Conservation (phyloP, 2,113 vertebrate species). For the Perccottus glenii region DNA sequence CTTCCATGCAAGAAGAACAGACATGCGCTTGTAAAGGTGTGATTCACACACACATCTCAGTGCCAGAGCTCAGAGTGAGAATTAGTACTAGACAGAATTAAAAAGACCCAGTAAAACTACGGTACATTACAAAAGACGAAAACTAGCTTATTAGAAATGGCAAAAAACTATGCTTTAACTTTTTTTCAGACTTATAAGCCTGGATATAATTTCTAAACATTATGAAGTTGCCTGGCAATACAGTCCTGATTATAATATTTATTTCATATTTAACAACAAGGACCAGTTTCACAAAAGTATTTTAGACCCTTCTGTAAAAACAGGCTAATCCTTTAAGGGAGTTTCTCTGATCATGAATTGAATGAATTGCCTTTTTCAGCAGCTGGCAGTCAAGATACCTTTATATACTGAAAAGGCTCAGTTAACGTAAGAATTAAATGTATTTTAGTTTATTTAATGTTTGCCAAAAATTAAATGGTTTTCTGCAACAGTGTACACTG, state of each 20-base stretch:
- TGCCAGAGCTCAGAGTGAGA: conserved; percentile 80
- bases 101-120: conserved; percentile 75
- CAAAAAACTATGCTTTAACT: conserved; percentile 54
- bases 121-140: conserved; percentile 16
- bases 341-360: no score
- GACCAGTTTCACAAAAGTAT: not conserved
- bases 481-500: not conserved
- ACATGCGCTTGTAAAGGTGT: conserved; percentile 88
- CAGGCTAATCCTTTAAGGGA: not conserved
- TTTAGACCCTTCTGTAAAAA: not conserved
- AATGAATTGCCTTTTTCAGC: no score
- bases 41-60: conserved; percentile 66
- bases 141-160: conserved; percentile 33
- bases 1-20: conserved; percentile 91
- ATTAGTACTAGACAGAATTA: conserved; percentile 89
- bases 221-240: not conserved
- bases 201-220: conserved; percentile 4
- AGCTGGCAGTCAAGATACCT: no score
- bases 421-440: no score
- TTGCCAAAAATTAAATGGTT: not conserved
- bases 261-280: not conserved
- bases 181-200: conserved; percentile 22
- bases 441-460: no score
- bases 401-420: no score
- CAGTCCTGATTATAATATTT: not conserved